phyloP scores from a whole-genome alignment of 2,797 vertebrate genomes.

The Gymnocypris eckloni region DNA sequence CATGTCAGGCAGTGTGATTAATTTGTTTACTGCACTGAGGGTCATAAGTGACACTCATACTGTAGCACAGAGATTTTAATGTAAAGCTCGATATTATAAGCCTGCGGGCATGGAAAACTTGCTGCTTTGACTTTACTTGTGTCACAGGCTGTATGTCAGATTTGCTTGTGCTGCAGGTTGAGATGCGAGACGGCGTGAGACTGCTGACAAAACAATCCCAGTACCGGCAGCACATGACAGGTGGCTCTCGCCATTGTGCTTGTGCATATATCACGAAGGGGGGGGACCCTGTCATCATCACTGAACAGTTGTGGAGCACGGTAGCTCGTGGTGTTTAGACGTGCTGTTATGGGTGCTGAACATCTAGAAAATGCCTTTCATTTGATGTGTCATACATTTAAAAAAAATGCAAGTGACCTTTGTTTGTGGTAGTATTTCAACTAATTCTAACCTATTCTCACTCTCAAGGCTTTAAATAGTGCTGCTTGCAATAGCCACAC shows the following conservation, averaged over 20 bases:
- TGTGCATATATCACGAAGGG: conserved; percentile 5
- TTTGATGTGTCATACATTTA: neutral
- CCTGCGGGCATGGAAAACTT: conserved; percentile 40
- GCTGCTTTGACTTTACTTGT: conserved; percentile 43
- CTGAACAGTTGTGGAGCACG: conserved; percentile 47
- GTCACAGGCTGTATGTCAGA: conserved; percentile 53
- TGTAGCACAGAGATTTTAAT: conserved; percentile 32
- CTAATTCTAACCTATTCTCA: neutral
- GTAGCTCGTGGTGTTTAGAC: conserved; percentile 27
- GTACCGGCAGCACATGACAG: conserved; percentile 48
- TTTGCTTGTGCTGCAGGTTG: conserved; percentile 46
- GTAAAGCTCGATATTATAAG: conserved; percentile 45
- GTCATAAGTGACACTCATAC: conserved; percentile 34
- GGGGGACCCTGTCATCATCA: conserved; percentile 35
- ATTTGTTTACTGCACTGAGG: conserved; percentile 45
- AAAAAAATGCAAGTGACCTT: conserved; percentile 5
- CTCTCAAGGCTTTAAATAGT: neutral
- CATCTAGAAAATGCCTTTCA: conserved; percentile 8
- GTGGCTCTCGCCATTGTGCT: conserved; percentile 54
- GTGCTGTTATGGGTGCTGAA: conserved; percentile 7
- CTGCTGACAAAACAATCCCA: conserved; percentile 55
- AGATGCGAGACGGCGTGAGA: conserved; percentile 44
- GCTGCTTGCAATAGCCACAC: neutral
- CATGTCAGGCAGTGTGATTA: conserved; percentile 45
- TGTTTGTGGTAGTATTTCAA: neutral